These are phyloP conservation scores for Bungarus multicinctus DNA, from an alignment of 2,113 vertebrate genomes.

Conservation along the genomic window DNA sequence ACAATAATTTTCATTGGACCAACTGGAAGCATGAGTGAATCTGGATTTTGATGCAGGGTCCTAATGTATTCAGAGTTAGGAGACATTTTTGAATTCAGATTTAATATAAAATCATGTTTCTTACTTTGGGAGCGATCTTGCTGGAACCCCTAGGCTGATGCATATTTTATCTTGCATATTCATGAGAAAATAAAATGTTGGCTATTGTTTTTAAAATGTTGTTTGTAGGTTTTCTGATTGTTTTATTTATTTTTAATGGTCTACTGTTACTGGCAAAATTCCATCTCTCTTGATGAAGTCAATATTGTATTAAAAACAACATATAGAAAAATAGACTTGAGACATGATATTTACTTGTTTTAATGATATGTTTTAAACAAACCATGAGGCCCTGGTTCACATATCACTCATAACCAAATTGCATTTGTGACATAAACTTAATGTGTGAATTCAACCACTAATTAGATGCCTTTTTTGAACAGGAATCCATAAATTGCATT, in stretches of 20 bases:
- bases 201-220: not conserved
- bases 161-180: not conserved
- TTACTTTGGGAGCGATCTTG: not conserved
- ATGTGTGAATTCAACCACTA: not conserved
- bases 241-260: not conserved
- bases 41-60: not conserved
- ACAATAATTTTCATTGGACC: not conserved
- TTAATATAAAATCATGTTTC: not conserved
- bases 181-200: not conserved
- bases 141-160: not conserved
- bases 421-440: not conserved
- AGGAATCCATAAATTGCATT: not conserved
- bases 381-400: not conserved
- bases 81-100: not conserved
- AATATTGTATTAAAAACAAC: not conserved
- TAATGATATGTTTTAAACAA: not conserved
- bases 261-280: not conserved
- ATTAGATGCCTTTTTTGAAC: not conserved
- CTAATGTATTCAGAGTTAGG: not conserved
- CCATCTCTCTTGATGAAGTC: not conserved
- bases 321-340: not conserved
- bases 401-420: not conserved
- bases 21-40: not conserved
- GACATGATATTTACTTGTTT: not conserved
- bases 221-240: not conserved